Evolutionary conservation across 2,888 invertebrate genomes (phyloP).

Genomic region (Lycia hirtaria): DNA sequence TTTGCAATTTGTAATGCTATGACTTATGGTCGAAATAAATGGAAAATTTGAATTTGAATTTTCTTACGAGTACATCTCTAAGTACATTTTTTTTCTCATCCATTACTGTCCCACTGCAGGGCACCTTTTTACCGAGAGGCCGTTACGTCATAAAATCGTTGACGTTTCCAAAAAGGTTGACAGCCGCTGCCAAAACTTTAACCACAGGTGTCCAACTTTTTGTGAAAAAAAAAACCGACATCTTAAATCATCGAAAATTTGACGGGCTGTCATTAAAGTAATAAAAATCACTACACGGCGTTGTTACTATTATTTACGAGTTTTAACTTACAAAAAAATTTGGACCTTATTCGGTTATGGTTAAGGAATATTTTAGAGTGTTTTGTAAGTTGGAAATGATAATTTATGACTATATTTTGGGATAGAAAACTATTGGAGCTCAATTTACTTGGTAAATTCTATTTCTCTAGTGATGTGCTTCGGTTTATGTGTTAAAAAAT

Average conservation of each 20-base stretch:
- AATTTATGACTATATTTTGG: slow-evolving; percentile 43
- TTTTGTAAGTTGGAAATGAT: neutral
- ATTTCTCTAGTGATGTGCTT: slow-evolving; percentile 29
- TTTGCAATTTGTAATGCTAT: too few species aligned
- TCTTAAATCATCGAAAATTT: slow-evolving; percentile 45
- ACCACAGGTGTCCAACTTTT: slow-evolving; percentile 43
- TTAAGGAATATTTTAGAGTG: slow-evolving; percentile 3
- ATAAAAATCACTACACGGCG: slow-evolving; percentile 43
- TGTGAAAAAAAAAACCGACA: slow-evolving; percentile 40
- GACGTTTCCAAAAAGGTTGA: slow-evolving; percentile 31
- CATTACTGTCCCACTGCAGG: neutral
- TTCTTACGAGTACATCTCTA: too few species aligned
- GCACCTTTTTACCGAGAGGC: too few species aligned
- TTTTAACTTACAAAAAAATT: slow-evolving; percentile 10
- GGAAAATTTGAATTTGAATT: too few species aligned
- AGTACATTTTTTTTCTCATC: neutral
- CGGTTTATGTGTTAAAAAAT: neutral
- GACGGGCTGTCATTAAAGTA: slow-evolving; percentile 48
- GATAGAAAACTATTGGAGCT: slow-evolving; percentile 23
- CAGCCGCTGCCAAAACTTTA: slow-evolving; percentile 30
- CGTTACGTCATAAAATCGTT: too few species aligned
- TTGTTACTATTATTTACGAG: slow-evolving; percentile 41
- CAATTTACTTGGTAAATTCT: slow-evolving; percentile 30
- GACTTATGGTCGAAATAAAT: too few species aligned
- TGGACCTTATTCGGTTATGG: slow-evolving; percentile 11